phyloP scores from a whole-genome alignment of 2,797 vertebrate species.

The Macroramphosus scolopax region DNA sequence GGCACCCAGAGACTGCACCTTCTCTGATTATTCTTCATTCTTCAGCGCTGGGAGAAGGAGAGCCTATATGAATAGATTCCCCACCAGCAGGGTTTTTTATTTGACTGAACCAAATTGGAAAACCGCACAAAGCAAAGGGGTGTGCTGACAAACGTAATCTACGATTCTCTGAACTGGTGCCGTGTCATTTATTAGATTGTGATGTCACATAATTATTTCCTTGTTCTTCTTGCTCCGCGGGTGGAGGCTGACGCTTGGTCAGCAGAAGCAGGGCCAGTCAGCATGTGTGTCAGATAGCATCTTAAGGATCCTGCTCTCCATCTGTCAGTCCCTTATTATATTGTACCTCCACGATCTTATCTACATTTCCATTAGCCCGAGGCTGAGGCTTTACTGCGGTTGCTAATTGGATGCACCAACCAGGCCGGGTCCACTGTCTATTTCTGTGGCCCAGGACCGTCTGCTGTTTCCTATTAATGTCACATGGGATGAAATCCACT shows the following conservation, averaged over 20 bases:
- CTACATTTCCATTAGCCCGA: constrained; percentile 67
- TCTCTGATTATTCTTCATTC: constrained; percentile 39
- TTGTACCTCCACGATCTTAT: constrained; percentile 62
- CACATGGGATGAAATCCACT: constrained; percentile 29
- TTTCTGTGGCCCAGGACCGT: constrained; percentile 29
- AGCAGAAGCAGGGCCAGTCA: constrained; percentile 51
- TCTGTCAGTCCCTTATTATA: constrained; percentile 57
- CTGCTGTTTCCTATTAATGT: constrained; percentile 42
- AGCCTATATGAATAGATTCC: constrained; percentile 53
- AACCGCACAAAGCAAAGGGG: constrained; percentile 43
- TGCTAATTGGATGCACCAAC: constrained; percentile 60
- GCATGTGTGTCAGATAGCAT: constrained; percentile 60
- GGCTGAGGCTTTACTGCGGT: constrained; percentile 48
- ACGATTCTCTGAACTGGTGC: constrained; percentile 37
- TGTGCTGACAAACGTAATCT: constrained; percentile 51
- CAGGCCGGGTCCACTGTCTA: constrained; percentile 22
- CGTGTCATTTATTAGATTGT: constrained; percentile 54
- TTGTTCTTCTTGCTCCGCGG: constrained; percentile 31
- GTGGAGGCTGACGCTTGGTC: constrained; percentile 54
- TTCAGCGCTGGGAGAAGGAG: constrained; percentile 29
- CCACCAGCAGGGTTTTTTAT: constrained; percentile 36
- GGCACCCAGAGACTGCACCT: constrained; percentile 16
- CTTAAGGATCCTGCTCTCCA: constrained; percentile 53
- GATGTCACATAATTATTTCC: constrained; percentile 53
- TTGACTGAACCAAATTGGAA: constrained; percentile 52